Conservation (phyloP, 1,140 invertebrate species). For the Trichogramma pretiosum region DNA sequence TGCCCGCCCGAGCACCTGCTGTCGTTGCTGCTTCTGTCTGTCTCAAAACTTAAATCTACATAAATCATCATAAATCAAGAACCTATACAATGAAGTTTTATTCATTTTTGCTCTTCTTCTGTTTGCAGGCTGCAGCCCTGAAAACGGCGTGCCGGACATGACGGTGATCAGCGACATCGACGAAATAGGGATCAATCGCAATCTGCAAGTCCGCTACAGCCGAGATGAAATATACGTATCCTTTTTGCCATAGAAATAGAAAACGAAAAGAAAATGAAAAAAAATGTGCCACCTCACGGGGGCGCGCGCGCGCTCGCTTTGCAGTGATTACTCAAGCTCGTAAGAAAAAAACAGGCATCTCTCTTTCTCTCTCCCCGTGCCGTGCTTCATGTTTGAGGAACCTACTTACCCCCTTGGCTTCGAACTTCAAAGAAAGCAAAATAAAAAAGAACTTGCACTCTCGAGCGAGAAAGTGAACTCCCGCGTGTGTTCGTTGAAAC, state of each 20-base stretch:
- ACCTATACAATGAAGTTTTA: background rate
- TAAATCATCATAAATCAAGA: no score
- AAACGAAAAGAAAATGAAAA: slow-evolving; percentile 5
- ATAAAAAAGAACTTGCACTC: no score
- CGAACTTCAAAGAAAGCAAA: slow-evolving; percentile 2
- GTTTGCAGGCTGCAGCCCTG: slow-evolving; percentile 52
- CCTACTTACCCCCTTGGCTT: slow-evolving; percentile 24
- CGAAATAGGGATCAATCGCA: slow-evolving; percentile 83
- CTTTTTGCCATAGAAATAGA: no score
- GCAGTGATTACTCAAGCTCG: no score
- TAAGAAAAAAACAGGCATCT: no score
- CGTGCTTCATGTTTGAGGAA: slow-evolving; percentile 27
- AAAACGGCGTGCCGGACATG: slow-evolving; percentile 77
- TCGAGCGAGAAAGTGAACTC: no score
- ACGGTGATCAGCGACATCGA: slow-evolving; percentile 88
- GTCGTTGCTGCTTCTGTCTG: background rate
- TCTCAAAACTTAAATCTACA: no score
- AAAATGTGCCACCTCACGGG: background rate
- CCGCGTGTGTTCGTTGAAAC: no score
- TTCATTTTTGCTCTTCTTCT: no score
- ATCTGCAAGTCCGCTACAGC: slow-evolving; percentile 75
- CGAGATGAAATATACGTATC: slow-evolving; percentile 89
- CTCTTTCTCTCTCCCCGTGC: no score
- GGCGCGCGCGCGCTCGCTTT: no score
- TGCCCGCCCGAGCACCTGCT: background rate